These are phyloP conservation scores for Iselma pallidipennis DNA, from an alignment of 2,888 invertebrate genomes.

Conservation along the genomic window DNA sequence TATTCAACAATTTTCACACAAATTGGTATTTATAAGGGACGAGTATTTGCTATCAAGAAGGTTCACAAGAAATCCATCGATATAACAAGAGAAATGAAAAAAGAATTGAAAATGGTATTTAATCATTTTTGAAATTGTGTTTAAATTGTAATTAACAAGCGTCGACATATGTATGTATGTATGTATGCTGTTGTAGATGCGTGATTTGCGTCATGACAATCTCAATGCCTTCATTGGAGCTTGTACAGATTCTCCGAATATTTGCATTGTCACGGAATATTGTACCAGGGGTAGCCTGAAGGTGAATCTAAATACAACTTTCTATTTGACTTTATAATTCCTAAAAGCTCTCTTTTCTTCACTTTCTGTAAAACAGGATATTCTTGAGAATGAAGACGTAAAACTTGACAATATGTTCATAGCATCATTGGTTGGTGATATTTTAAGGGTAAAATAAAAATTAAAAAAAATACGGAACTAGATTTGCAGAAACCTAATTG, in stretches of 20 bases:
- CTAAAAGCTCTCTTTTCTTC: background rate
- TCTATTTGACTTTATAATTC: background rate
- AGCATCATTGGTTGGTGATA: constrained; percentile 92
- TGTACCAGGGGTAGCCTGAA: constrained; percentile 89
- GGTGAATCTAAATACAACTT: constrained; percentile 58
- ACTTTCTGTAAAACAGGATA: constrained; percentile 65
- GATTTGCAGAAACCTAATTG: background rate
- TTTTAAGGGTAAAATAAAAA: constrained; percentile 79
- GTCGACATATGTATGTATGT: background rate
- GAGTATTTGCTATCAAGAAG: constrained; percentile 84
- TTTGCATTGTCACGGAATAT: constrained; percentile 87
- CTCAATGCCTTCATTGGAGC: constrained; percentile 91
- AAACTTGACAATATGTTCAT: constrained; percentile 96
- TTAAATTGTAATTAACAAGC: background rate
- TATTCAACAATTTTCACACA: constrained; percentile 90
- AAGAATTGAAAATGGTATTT: constrained; percentile 85
- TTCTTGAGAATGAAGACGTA: constrained; percentile 92
- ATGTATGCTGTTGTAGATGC: constrained; percentile 65
- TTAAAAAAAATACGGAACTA: background rate
- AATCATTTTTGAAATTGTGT: constrained; percentile 4
- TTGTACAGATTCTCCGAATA: constrained; percentile 87
- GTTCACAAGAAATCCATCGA: constrained; percentile 85
- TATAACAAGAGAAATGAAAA: constrained; percentile 87
- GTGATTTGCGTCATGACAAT: constrained; percentile 89
- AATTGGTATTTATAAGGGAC: constrained; percentile 86